phyloP scores from a whole-genome alignment of 2,113 vertebrate species.

The Nycticryphes semicollaris region DNA sequence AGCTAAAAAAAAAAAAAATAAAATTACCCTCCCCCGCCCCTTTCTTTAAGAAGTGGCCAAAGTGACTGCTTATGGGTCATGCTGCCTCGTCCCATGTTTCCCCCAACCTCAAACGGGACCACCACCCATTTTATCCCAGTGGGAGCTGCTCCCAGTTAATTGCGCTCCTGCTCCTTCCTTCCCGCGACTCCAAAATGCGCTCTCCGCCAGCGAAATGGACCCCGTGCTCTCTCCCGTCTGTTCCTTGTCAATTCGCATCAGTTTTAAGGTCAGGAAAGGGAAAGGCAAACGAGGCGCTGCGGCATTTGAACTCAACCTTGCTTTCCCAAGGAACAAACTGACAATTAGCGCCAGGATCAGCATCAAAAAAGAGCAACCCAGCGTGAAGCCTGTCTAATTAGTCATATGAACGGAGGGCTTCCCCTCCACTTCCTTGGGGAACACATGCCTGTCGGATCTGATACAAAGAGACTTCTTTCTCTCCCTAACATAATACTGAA shows the following conservation, averaged over 20 bases:
- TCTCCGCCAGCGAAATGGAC: background rate
- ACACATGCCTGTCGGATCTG: conserved; percentile 83
- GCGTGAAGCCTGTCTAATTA: conserved; percentile 96
- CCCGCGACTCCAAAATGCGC: background rate
- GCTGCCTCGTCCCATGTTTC: background rate
- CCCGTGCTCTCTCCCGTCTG: conserved; percentile 20
- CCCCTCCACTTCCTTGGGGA: conserved; percentile 79
- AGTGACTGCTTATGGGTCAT: background rate
- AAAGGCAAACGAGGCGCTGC: conserved; percentile 69
- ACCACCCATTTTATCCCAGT: background rate
- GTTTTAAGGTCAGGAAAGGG: conserved; percentile 74
- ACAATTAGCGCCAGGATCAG: conserved; percentile 91
- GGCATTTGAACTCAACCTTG: conserved; percentile 93
- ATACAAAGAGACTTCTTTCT: conserved; percentile 61
- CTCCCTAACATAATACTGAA: conserved; percentile 49
- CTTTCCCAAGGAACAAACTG: conserved; percentile 80
- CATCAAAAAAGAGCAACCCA: conserved; percentile 94
- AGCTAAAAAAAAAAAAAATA: background rate
- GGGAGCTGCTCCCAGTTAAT: background rate
- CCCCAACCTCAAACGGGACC: background rate
- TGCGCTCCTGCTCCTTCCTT: background rate
- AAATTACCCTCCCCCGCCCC: background rate
- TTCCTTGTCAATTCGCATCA: conserved; percentile 79
- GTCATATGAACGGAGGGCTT: conserved; percentile 96
- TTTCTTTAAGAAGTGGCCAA: background rate